Evolutionary conservation across 2,797 vertebrate species (phyloP), one percentile per base, ranked within the genome.

Genomic region (Siniperca obscura): DNA sequence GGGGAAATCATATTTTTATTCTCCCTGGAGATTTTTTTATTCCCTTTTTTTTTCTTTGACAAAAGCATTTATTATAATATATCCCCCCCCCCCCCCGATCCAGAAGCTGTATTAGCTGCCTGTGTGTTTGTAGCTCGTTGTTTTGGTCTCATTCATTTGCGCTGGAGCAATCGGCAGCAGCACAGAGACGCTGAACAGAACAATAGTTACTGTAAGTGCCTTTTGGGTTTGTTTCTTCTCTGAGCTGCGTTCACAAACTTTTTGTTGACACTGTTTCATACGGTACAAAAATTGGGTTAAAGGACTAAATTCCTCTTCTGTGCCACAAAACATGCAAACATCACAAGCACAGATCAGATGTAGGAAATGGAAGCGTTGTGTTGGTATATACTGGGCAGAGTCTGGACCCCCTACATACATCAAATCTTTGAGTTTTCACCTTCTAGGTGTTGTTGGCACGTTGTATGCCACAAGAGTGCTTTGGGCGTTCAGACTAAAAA

Each of bases 1-100:
- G 66, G 90, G 91, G 87, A 93, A 90, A 90, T 90, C 76, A 65
- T 76, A 82, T 78, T 82, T 62, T 56, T 57, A 13, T 70, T 21
- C 53, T 91, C 90, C 82, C 82, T 6, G 42, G 80, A 82, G 86
- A 77, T 50, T 72, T 68, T 71, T 57, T 46, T 46, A 62, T 74
- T 61, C 48, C 73, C 13, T 52, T 16, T 8, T 60, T 59, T 40
- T 78, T 68, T 56, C 65, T 81, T 69, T 69, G 53, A 85, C 69
- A 72, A 82, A 84, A 76, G 56, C 62, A 72, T 85, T 84, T 73
- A 72, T 82, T 57, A 66, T 79, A 80, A 81, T 44, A 59, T n/a
- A n/a, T n/a, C n/a, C 52, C 14, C 6, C 13, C 11, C 50, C 12
- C 3, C 1, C 22, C 25, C 25, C 2, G 17, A 40, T 69, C 40